Percentiles rank a stretch among this genome's conserved stretches.
Conservation (phyloP, 2,113 vertebrate genomes). For the Chitala chitala region DNA sequence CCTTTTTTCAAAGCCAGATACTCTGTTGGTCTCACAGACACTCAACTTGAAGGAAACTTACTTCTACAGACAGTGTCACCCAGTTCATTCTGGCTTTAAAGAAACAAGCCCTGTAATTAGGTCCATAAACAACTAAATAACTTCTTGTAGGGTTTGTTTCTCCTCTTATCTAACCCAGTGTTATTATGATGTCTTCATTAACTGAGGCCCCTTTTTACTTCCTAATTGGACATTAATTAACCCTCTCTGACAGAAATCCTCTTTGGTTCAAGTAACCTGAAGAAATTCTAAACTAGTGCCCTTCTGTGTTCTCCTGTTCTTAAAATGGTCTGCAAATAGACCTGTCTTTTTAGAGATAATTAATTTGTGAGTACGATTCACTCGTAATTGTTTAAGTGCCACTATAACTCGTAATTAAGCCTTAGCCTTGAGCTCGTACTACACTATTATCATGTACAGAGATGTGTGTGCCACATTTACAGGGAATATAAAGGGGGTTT, state of each 20-base stretch:
- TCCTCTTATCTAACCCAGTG: background rate
- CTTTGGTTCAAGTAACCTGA: background rate
- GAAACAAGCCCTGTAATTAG: background rate
- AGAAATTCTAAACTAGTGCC: background rate
- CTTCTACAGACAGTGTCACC: background rate
- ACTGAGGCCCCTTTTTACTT: background rate
- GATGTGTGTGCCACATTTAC: background rate
- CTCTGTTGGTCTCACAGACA: background rate
- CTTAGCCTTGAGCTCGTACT: background rate
- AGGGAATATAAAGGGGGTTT: background rate
- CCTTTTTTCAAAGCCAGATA: background rate
- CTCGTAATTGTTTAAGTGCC: background rate
- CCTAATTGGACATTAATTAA: conserved; percentile 11
- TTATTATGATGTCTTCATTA: background rate
- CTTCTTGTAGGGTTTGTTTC: background rate
- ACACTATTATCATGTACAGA: background rate
- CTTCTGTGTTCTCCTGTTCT: background rate
- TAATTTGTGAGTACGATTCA: background rate
- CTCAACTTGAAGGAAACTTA: background rate
- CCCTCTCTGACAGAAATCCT: background rate
- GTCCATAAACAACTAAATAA: background rate
- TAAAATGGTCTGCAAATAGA: background rate
- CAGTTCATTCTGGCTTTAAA: background rate
- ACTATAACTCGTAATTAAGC: background rate
- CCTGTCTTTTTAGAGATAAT: background rate